These are phyloP conservation scores for Pachydiplax longipennis DNA, from an alignment of 2,888 invertebrate species.

Conservation along the genomic window DNA sequence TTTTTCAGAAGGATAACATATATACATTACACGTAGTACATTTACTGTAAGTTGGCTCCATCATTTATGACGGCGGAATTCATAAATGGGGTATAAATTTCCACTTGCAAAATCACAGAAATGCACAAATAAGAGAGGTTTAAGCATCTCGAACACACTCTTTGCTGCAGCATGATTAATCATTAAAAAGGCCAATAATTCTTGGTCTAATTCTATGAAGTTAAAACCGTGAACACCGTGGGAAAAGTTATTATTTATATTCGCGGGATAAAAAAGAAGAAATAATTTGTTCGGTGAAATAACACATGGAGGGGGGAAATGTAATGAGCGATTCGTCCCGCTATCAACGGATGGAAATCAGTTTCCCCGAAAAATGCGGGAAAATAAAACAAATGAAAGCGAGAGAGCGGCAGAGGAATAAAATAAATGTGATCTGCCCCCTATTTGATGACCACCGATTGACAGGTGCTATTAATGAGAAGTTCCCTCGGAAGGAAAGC, in stretches of 20 bases:
- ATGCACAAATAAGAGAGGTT: too few species aligned
- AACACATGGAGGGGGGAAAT: background rate
- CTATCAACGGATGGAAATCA: slow-evolving; percentile 42
- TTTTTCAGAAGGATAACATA: too few species aligned
- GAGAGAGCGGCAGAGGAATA: background rate
- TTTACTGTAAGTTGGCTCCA: too few species aligned
- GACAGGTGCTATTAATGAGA: background rate
- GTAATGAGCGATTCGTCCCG: background rate
- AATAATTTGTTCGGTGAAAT: background rate
- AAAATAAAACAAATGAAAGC: background rate
- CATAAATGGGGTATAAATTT: too few species aligned
- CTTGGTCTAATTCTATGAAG: background rate
- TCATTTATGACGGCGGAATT: too few species aligned
- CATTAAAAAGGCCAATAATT: background rate
- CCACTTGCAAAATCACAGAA: too few species aligned
- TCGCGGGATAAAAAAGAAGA: background rate
- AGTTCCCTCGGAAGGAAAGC: too few species aligned
- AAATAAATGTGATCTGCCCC: too few species aligned
- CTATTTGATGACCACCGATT: too few species aligned
- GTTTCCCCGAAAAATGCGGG: slow-evolving; percentile 21
- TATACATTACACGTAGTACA: too few species aligned
- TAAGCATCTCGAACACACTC: too few species aligned
- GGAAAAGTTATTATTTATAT: background rate
- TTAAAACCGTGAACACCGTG: background rate
- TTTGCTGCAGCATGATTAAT: too few species aligned